Conservation (phyloP, 2,113 vertebrate species). For the Chauna torquata region DNA sequence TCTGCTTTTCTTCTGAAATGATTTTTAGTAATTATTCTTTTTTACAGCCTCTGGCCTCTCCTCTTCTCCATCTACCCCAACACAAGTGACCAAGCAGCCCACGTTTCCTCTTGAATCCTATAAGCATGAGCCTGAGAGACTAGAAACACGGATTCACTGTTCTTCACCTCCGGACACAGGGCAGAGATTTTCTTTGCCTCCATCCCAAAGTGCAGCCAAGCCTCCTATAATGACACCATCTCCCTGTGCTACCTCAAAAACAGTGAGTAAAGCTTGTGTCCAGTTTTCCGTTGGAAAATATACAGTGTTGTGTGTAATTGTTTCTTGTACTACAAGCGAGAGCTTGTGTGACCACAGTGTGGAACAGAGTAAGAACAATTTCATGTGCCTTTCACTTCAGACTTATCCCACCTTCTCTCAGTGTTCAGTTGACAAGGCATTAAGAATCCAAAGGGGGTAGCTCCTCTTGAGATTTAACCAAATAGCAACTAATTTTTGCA, state of each 20-base stretch:
- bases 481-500: not conserved
- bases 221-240: constrained; percentile 78
- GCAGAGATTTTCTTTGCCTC: constrained; percentile 81
- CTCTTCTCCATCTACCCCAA: constrained; percentile 90
- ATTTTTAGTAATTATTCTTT: not conserved
- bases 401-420: not conserved
- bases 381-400: not conserved
- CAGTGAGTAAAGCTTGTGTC: constrained; percentile 79
- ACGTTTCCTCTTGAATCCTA: constrained; percentile 87
- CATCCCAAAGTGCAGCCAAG: constrained; percentile 68
- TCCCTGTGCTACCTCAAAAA: constrained; percentile 82
- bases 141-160: constrained; percentile 81
- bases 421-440: not conserved
- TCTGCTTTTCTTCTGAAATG: not conserved
- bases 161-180: constrained; percentile 85
- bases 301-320: not conserved
- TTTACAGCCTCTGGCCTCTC: constrained; percentile 86
- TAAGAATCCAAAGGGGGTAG: not conserved
- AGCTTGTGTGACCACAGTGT: not conserved
- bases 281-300: not conserved
- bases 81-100: constrained; percentile 86
- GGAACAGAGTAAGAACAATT: rapidly evolving
- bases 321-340: not conserved
- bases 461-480: not conserved
- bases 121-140: constrained; percentile 82